Evolutionary conservation across 2,888 invertebrate genomes (phyloP), one percentile per base, ranked within the genome.

Genomic region (Drosophila barbarae): DNA sequence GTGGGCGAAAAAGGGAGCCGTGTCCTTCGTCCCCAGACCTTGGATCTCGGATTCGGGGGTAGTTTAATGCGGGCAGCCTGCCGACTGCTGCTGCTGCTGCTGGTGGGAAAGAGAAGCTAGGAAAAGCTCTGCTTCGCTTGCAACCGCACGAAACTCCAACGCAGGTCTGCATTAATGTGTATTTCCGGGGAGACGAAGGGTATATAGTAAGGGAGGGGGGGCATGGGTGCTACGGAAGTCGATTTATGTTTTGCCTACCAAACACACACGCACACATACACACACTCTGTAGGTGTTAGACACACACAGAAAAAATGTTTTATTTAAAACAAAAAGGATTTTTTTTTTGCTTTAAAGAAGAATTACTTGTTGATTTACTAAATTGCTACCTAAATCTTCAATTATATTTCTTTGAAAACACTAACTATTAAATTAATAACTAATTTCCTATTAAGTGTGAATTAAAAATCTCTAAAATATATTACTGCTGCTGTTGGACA

Each of bases 151-250:
- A 76, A 76, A 81, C 78, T 60, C 71, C 49, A 36, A 77, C 77
- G 75, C 74, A 59, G 69, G 58, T 38, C 67, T 76, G 78, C 73
- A 83, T 74, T 86, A 85, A 84, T 80, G 85, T 72, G 76, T 78
- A 78, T 77, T 80, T 84, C 85, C 85, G 85, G 65, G 32, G 26
- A 44, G 28, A 32, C 35, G 5, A 10, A 15, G 35, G 58, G 34
- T 21, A 38, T 44, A 21, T 7, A 26, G 26, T 23, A 23, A 3
- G 26, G 26, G 7, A 7, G 26, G 26, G 7, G 26, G 26, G 26
- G n/a, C n/a, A 1, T 23, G 42, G 35, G 23, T 18, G 46, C 46
- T 32, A 8, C 78, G 79, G 84, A 79, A 81, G 78, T 69, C 82
- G 72, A 72, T 77, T 77, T 83, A 79, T 80, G 84, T 71, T 49